Conservation (phyloP, 2,113 vertebrate species). For the Leptobrachium leishanense region DNA sequence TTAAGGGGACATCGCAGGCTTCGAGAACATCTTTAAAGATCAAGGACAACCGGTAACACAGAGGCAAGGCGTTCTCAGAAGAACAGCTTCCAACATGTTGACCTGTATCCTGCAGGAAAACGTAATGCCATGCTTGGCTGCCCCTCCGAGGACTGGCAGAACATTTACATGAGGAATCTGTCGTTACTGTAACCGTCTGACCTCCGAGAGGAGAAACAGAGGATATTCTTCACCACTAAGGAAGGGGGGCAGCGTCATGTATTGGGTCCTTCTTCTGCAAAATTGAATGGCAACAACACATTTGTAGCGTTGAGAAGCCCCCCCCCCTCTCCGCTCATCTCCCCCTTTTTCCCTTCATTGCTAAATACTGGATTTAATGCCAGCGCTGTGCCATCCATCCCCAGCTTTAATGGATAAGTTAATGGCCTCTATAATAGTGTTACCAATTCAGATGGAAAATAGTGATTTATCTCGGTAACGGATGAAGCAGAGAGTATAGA, state of each 20-base stretch:
- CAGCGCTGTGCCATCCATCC: constrained; percentile 9
- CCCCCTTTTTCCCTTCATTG: not conserved
- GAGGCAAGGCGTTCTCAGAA: not conserved
- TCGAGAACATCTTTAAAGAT: not conserved
- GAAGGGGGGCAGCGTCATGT: not conserved
- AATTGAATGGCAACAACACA: not conserved
- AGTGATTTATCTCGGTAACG: constrained; percentile 24
- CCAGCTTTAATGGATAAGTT: constrained; percentile 26
- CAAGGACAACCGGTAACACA: not conserved
- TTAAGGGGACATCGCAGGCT: too few relatives aligned
- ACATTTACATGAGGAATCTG: constrained; percentile 9
- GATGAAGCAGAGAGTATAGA: not conserved
- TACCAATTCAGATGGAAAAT: constrained; percentile 29
- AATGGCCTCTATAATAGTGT: constrained; percentile 31
- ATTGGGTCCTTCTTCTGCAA: not conserved
- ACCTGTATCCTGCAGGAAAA: not conserved
- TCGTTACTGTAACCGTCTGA: not conserved
- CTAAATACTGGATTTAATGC: not conserved
- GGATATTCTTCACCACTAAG: not conserved
- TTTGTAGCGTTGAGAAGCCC: not conserved
- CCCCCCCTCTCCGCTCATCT: not conserved
- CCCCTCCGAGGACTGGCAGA: constrained; percentile 6
- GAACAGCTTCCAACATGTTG: not conserved
- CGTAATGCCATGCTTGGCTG: not conserved
- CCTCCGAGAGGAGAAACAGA: not conserved